Percentiles rank a stretch among this genome's conserved stretches.
phyloP scores from a whole-genome alignment of 2,888 invertebrate species.

The Cyaniris semiargus region DNA sequence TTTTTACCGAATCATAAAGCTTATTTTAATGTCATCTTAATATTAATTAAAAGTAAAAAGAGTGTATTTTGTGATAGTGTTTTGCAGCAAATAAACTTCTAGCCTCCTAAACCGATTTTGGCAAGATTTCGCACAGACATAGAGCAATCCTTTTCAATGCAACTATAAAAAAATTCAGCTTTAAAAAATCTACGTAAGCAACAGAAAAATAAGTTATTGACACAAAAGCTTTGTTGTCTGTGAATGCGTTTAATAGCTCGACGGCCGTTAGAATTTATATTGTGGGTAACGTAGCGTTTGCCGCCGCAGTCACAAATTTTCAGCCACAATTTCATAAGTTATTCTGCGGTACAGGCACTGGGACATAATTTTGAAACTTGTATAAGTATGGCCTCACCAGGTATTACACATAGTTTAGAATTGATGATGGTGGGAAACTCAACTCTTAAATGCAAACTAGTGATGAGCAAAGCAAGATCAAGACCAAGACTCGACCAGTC shows the following conservation, averaged over 20 bases:
- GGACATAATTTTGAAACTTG: slow-evolving; percentile 2
- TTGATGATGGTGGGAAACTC: not conserved
- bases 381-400: not conserved
- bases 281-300: slow-evolving; percentile 4
- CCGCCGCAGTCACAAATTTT: slow-evolving; percentile 15
- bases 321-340: slow-evolving; percentile 16
- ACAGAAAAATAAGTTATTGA: not conserved
- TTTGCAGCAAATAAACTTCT: too few relatives aligned
- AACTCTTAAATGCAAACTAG: not conserved
- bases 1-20: too few relatives aligned
- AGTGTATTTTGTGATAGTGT: too few relatives aligned
- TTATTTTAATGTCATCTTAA: too few relatives aligned
- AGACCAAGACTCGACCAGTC: too few relatives aligned
- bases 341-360: not conserved
- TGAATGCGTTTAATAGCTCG: slow-evolving; percentile 15
- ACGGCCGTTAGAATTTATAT: slow-evolving; percentile 14
- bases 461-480: too few relatives aligned
- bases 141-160: too few relatives aligned
- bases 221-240: not conserved
- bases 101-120: too few relatives aligned
- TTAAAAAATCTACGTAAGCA: not conserved
- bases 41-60: too few relatives aligned
- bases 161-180: too few relatives aligned
- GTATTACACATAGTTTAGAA: not conserved
- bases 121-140: too few relatives aligned